A percentile compares a stretch with the other conserved stretches of the same genome.
Evolutionary conservation across 2,113 vertebrate species (phyloP).

Genomic region (Xenopus borealis): DNA sequence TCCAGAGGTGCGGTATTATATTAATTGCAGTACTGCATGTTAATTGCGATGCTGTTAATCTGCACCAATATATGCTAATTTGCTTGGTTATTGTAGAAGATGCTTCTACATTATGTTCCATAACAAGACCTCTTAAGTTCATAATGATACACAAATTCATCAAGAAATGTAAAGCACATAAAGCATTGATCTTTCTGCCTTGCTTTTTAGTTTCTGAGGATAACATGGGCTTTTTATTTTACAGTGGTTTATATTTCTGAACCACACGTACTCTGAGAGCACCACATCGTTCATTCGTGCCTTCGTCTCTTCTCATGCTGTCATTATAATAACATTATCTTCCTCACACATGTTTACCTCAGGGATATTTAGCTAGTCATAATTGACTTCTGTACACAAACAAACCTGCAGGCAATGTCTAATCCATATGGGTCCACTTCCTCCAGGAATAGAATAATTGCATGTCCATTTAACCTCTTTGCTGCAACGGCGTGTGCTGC

Average conservation of each 20-base stretch:
- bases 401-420: conserved; percentile 67
- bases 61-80: too few species aligned
- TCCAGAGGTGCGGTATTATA: too few species aligned
- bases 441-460: conserved; percentile 69
- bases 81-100: too few species aligned
- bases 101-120: too few species aligned
- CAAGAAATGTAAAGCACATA: too few species aligned
- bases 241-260: conserved; percentile 9
- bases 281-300: conserved; percentile 38
- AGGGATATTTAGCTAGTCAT: conserved; percentile 70
- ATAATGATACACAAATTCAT: too few species aligned
- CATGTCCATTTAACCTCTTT: conserved; percentile 39
- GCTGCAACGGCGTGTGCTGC: conserved; percentile 9
- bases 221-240: neutral
- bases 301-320: conserved; percentile 48
- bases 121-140: too few species aligned
- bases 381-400: conserved; percentile 75
- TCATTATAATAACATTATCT: conserved; percentile 71
- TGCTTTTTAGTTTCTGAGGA: too few species aligned
- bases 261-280: neutral
- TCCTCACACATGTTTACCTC: conserved; percentile 76
- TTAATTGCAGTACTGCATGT: too few species aligned
- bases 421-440: conserved; percentile 66
- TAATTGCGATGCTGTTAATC: too few species aligned
- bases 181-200: too few species aligned